Evolutionary conservation across 2,113 vertebrate species (phyloP).

Genomic region (Polyodon spathula): DNA sequence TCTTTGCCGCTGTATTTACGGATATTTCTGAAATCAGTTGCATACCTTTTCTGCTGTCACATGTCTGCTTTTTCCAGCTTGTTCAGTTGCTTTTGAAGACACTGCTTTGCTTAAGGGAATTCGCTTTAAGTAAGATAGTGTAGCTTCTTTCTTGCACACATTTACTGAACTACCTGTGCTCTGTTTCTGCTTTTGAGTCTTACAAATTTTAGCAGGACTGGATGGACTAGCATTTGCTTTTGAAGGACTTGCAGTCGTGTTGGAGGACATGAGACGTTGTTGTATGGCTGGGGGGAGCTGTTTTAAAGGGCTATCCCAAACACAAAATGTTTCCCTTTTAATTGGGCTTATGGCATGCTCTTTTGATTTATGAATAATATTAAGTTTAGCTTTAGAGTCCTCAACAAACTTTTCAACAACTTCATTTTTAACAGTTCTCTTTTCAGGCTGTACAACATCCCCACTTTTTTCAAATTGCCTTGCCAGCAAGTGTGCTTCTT

Average conservation of each 20-base stretch:
- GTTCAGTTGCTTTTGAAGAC: slow-evolving; percentile 14
- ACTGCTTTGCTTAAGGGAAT: slow-evolving; percentile 44
- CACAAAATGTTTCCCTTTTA: slow-evolving; percentile 75
- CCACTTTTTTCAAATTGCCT: slow-evolving; percentile 49
- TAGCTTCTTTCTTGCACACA: slow-evolving; percentile 13
- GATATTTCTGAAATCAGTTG: slow-evolving; percentile 24
- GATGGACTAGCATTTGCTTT: slow-evolving; percentile 32
- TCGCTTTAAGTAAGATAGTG: slow-evolving; percentile 13
- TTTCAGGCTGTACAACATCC: slow-evolving; percentile 15
- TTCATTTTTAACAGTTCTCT: slow-evolving; percentile 4
- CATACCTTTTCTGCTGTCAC: slow-evolving; percentile 48
- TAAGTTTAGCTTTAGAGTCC: slow-evolving; percentile 55
- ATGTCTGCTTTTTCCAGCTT: slow-evolving; percentile 26
- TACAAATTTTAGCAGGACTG: slow-evolving; percentile 38
- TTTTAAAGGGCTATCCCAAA: slow-evolving; percentile 59
- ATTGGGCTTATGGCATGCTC: slow-evolving; percentile 48
- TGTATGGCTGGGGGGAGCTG: slow-evolving; percentile 47
- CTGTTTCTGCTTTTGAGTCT: slow-evolving; percentile 25
- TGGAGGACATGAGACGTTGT: slow-evolving; percentile 21
- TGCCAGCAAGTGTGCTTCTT: slow-evolving; percentile 74
- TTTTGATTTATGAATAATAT: slow-evolving; percentile 43
- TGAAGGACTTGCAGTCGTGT: slow-evolving; percentile 8
- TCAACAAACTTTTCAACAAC: slow-evolving; percentile 58
- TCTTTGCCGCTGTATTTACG: slow-evolving; percentile 30
- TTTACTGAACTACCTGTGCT: slow-evolving; percentile 22